phyloP scores from a whole-genome alignment of 2,888 invertebrate species.

The Cyclophora punctaria region DNA sequence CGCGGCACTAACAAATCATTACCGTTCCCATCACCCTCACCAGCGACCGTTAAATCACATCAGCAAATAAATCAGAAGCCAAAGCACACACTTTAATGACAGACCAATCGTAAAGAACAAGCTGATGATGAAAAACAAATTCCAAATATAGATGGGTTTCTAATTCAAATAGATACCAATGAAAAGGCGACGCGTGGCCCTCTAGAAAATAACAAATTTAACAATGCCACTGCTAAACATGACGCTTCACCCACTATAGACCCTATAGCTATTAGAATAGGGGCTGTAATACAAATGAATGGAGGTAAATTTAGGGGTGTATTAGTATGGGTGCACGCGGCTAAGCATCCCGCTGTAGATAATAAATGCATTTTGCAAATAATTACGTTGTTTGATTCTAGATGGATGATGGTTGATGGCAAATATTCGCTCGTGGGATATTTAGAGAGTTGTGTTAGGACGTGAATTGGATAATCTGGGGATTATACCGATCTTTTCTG shows the following conservation, averaged over 20 bases:
- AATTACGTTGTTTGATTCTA: constrained; percentile 72
- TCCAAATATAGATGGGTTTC: constrained; percentile 56
- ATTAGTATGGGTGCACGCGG: constrained; percentile 37
- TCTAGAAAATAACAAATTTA: constrained; percentile 28
- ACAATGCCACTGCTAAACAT: constrained; percentile 4
- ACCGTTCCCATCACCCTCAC: constrained; percentile 37
- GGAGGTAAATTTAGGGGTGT: constrained; percentile 11
- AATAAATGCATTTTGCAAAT: constrained; percentile 72
- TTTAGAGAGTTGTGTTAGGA: not conserved
- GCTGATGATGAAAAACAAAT: constrained; percentile 69
- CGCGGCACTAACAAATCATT: constrained; percentile 41
- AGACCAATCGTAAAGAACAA: constrained; percentile 56
- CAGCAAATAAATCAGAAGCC: constrained; percentile 57
- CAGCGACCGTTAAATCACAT: constrained; percentile 51
- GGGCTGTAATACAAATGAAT: constrained; percentile 1
- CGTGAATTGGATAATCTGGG: no score
- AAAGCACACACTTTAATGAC: constrained; percentile 51
- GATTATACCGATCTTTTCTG: no score
- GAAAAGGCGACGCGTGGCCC: constrained; percentile 64
- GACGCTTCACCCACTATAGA: constrained; percentile 8
- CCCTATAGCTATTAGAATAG: constrained; percentile 7
- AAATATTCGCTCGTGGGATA: constrained; percentile 65
- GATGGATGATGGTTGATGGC: constrained; percentile 66
- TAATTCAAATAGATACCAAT: constrained; percentile 71
- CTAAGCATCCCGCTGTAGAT: constrained; percentile 59